Base-by-base conservation (phyloP, 2,113 vertebrate genomes). In the Spermophilus dauricus region DNA sequence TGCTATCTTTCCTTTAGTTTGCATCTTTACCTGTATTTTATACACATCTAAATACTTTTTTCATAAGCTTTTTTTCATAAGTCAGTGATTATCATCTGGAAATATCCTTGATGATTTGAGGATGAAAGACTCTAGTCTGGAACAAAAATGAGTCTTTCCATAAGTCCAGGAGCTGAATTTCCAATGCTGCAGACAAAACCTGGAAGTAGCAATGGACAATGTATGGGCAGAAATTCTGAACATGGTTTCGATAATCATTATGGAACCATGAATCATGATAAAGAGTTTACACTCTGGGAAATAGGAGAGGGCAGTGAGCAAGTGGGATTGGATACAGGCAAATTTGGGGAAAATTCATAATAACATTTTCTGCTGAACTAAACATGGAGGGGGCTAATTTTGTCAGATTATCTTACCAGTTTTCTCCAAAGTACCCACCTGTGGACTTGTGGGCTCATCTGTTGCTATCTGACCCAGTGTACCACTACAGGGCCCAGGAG, bases 21-120 rank as follows among this genome's bases (percentile, higher is more conserved):
- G 53, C n/a, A 32, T 28, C 34, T 82, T 45, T 96, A 84, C 63
- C 14, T 51, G 4, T 39, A 72, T 90, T 91, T 92, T 73, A 84
- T 86, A 58, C 12, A 70, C 32, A 26, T 51, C 12, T 67, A 58
- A 65, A 48, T 63, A 17, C 51, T 53, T 53, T 53, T 16, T 53
- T 53, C 14, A 53, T 53, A 53, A 53, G 3, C 51, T 14, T 56
- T 87, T 96, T 90, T 37, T 48, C 48, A 77, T 94, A 73, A 92
- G 8, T 77, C 18, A 51, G 6, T 80, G 61, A 95, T 90, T 76
- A 28, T 42, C 67, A 70, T 86, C 58, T 95, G 85, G 51, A 58
- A 75, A 48, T 76, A n/a, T 69, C 24, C 53, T 87, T 77, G 72
- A 86, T 86, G 65, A 85, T 65, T 93, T 91, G 39, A 91, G 65